Base-by-base conservation (phyloP, 1,140 invertebrate species). In the Aphelenchoides fujianensis region DNA sequence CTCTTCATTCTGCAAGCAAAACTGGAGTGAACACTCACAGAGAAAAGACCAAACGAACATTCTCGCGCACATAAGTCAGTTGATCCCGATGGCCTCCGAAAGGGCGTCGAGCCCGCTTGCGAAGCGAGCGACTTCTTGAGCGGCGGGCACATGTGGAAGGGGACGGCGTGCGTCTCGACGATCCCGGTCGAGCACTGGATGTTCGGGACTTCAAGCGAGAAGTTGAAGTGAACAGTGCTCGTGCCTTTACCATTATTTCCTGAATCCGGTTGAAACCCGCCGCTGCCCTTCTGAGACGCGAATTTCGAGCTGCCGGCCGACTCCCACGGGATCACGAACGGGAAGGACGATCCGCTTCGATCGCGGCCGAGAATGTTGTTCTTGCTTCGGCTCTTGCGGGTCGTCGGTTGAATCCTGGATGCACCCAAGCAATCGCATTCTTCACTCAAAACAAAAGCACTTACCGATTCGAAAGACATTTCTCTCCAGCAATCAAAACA, bases 41-140 rank as follows among this genome's bases (percentile, higher is more conserved):
- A n/a, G n/a, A n/a, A n/a, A n/a, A n/a, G n/a, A n/a, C n/a, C 3
- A 74, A 66, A 7, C 27, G 27, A 54, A 75, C 64, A 63, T 77
- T 59, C 23, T 77, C 75, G 5, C 36, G 19, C 41, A 76, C 76
- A 2, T 36, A 30, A 16, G 54, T 69, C 36, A 78, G 48, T 23
- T 78, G 61, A 12, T 76, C 75, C 16, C 76, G 73, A n/a, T 73
- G 59, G 34, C n/a, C 28, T 52, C 27, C 75, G 75, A 70, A 76
- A 76, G 34, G 76, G 76, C n/a, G 62, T 71, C 30, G 64, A 54
- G 7, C 75, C 75, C 0, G 75, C 28, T 70, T 78, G 75, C 37
- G 62, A 78, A 16, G 73, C 73, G 1, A 19, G 19, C n/a, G 52
- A 52, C 9, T 52, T 71, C n/a, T 75, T 74, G 2, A 75, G 27